Conservation (phyloP, 2,888 invertebrate genomes). For the Ethmia dodecea region DNA sequence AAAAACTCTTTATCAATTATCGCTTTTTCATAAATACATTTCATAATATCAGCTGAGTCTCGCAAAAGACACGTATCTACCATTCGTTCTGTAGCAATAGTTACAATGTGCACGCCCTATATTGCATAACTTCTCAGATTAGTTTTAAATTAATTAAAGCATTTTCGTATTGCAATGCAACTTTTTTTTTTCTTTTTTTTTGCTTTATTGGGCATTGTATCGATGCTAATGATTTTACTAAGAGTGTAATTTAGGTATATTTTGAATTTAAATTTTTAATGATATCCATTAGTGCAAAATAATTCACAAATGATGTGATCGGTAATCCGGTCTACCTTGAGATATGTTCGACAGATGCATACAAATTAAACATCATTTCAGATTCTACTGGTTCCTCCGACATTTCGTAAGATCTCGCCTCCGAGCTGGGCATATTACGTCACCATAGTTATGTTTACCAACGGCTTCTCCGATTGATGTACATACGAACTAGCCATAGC, state of each 20-base stretch:
- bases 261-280: too few species aligned
- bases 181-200: too few species aligned
- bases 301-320: too few species aligned
- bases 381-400: slow-evolving; percentile 40
- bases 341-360: slow-evolving; percentile 41
- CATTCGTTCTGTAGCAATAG: neutral
- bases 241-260: too few species aligned
- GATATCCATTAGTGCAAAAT: too few species aligned
- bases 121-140: neutral
- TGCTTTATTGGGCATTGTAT: too few species aligned
- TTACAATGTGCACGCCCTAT: neutral
- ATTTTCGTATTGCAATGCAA: too few species aligned
- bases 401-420: slow-evolving; percentile 54
- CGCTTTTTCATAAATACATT: neutral
- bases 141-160: neutral
- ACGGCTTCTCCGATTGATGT: slow-evolving; percentile 49
- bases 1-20: too few species aligned
- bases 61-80: neutral
- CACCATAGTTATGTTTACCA: slow-evolving; percentile 57
- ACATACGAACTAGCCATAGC: slow-evolving; percentile 33
- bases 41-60: too few species aligned
- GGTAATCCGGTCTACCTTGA: slow-evolving; percentile 61
- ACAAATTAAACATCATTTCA: slow-evolving; percentile 46
- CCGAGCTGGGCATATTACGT: slow-evolving; percentile 46
- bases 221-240: too few species aligned